Base-by-base conservation (phyloP, 1,140 invertebrate species). In the Nixonia krombeini region DNA sequence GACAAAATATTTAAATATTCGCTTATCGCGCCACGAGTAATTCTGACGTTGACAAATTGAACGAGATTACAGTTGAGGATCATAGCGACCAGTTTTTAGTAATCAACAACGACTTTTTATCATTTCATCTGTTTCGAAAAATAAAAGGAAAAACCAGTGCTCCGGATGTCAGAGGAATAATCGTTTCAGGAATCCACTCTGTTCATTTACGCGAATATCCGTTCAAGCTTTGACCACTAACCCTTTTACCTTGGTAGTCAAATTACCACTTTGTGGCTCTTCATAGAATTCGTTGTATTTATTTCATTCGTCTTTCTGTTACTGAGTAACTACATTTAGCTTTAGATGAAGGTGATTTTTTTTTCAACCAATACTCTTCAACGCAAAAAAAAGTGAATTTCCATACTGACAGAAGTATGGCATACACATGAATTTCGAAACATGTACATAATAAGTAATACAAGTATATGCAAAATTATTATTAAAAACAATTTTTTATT, bases 251-350 rank as follows among this genome's bases (percentile, higher is more conserved):
- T 25, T 42, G 21, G 40, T 25, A 18, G 40, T 42, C 18, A 18
- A 42, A 42, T 42, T 42, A 42, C 21, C 40, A 25, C 40, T 42
- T 6, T 25, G 40, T 25, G 40, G 40, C 40, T 42, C n/a, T 42
- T 21, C 40, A 42, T 42, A 25, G n/a, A 42, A 42, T n/a, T 8
- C 10, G 6, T 25, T 10, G 18, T 3, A 4, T 21, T 25, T 42
- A 18, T 25, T 42, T 25, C 12, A 21, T 42, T 25, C 12, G 12
- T 9, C 4, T 42, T 42, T 25, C 37, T 40, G n/a, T 4, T 40
- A 40, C 1, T 16, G 17, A 8, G 15, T 13, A 35, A 12, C 13
- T 35, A 13, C 33, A 13, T 35, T 35, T n/a, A 3, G 33, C 33
- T 35, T 35, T 13, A 2, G 33, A 35, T 35, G 12, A 13, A 35